Evolutionary conservation across 2,888 invertebrate species (phyloP).

Genomic region (Leucoptera coffeella): DNA sequence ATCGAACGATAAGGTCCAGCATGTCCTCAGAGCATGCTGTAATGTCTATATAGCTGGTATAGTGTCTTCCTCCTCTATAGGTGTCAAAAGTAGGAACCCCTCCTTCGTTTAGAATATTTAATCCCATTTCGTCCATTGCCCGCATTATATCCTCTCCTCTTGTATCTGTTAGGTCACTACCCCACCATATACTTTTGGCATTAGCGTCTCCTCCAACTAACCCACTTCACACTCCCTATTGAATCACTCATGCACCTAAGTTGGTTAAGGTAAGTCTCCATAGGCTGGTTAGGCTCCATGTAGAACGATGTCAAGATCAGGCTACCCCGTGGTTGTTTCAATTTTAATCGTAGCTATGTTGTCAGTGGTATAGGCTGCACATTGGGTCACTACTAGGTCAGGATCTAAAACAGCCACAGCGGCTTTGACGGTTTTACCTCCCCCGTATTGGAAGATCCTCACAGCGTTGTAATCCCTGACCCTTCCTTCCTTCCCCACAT

Average conservation of each 20-base stretch:
- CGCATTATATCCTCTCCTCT: too few species aligned
- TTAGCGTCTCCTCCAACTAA: too few species aligned
- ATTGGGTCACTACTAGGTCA: neutral
- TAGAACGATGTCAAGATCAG: conserved; percentile 8
- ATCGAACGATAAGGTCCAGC: conserved; percentile 7
- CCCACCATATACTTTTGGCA: too few species aligned
- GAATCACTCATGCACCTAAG: too few species aligned
- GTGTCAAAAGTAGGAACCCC: conserved; percentile 8
- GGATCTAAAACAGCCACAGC: conserved; percentile 2
- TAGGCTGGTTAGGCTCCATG: conserved; percentile 7
- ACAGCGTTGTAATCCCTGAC: too few species aligned
- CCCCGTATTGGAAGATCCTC: too few species aligned
- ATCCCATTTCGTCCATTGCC: conserved; percentile 6
- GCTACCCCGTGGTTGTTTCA: neutral
- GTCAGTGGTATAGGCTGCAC: conserved; percentile 1
- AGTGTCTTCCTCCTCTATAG: conserved; percentile 4
- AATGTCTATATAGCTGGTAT: conserved; percentile 7
- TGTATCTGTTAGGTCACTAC: too few species aligned
- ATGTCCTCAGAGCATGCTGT: too few species aligned
- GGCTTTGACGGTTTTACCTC: too few species aligned
- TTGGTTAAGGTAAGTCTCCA: conserved; percentile 5
- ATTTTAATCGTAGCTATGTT: conserved; percentile 1
- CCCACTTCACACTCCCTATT: too few species aligned
- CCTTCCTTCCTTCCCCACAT: too few species aligned
- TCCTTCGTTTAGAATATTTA: conserved; percentile 8